Evolutionary conservation across 2,888 invertebrate species (phyloP).

Genomic region (Caenorhabditis sp.): DNA sequence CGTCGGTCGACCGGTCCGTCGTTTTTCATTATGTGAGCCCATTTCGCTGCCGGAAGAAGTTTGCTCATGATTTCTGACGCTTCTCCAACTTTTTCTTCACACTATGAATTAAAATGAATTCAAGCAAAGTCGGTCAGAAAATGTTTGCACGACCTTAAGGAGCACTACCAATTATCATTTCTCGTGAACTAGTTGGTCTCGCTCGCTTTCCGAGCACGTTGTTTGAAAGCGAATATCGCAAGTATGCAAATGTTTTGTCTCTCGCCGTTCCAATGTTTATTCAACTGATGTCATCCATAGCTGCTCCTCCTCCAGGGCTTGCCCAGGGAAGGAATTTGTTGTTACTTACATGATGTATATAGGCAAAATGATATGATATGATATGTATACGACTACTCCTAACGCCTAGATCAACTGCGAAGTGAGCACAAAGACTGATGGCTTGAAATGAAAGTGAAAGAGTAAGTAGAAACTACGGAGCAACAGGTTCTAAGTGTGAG

Average conservation of each 20-base stretch:
- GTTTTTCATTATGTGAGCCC: not conserved
- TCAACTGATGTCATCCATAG: slow-evolving; percentile 31
- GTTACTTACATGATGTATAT: no score
- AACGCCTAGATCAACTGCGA: no score
- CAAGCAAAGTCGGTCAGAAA: no score
- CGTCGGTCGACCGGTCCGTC: not conserved
- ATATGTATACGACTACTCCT: no score
- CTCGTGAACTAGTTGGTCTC: no score
- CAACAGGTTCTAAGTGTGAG: slow-evolving; percentile 9
- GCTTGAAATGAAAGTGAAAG: not conserved
- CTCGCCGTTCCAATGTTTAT: slow-evolving; percentile 21
- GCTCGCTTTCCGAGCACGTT: not conserved
- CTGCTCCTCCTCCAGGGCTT: slow-evolving; percentile 7
- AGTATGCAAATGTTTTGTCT: slow-evolving; percentile 26
- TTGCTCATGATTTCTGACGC: no score
- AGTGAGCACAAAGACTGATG: slow-evolving; percentile 33
- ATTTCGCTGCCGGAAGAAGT: not conserved
- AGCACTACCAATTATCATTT: no score
- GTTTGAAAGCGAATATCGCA: not conserved
- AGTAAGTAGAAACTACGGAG: not conserved
- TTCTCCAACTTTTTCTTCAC: no score
- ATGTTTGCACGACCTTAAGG: no score
- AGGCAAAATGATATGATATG: no score
- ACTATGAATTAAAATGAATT: no score
- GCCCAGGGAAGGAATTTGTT: not conserved